These are phyloP conservation scores for Trichogramma pretiosum DNA, from an alignment of 1,140 invertebrate species.

Conservation along the genomic window DNA sequence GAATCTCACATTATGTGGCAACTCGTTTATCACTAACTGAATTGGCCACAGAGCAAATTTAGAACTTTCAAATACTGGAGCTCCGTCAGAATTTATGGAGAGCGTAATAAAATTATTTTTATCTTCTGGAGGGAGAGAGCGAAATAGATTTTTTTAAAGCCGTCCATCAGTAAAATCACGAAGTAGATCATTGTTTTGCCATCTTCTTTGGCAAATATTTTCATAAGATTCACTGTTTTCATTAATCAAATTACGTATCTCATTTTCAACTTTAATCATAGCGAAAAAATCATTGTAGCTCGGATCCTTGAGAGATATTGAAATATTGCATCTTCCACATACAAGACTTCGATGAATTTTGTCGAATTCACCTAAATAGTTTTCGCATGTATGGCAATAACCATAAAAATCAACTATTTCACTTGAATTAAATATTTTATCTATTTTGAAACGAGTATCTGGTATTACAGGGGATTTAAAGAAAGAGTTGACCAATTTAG, in stretches of 20 bases:
- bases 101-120: conserved; percentile 4
- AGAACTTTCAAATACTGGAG: conserved; percentile 14
- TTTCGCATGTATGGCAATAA: conserved; percentile 12
- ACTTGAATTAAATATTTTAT: conserved; percentile 18
- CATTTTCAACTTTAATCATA: conserved; percentile 8
- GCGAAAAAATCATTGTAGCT: conserved; percentile 18
- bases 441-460: background rate
- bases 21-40: conserved; percentile 17
- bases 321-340: conserved; percentile 8
- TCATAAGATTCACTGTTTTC: conserved; percentile 5
- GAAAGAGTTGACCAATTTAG: background rate
- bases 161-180: conserved; percentile 15
- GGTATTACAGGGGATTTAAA: background rate
- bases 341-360: background rate
- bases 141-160: conserved; percentile 8
- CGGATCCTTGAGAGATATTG: conserved; percentile 11
- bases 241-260: conserved; percentile 12
- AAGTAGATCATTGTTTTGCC: background rate
- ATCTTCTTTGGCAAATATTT: conserved; percentile 6
- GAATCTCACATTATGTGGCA: conserved; percentile 13
- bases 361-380: conserved; percentile 2
- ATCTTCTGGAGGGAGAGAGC: background rate
- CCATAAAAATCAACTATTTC: conserved; percentile 16
- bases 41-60: conserved; percentile 14
- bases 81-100: conserved; percentile 17